These are phyloP conservation scores for Macaca mulatta DNA, from an alignment of 2,113 vertebrate genomes.

Conservation along the genomic window DNA sequence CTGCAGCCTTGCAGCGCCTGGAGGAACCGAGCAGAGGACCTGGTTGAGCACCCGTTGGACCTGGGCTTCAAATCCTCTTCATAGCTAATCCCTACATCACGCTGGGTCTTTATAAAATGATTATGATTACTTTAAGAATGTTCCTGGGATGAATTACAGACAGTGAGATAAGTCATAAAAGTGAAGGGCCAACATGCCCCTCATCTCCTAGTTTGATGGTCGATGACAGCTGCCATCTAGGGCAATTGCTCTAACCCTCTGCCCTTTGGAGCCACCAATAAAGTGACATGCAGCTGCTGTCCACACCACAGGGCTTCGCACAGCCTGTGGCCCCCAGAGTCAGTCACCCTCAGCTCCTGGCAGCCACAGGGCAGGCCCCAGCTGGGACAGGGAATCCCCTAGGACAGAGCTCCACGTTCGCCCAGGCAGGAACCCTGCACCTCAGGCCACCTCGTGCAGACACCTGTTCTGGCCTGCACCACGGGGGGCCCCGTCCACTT, in stretches of 20 bases:
- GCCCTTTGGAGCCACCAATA: neutral
- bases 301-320: neutral
- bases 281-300: neutral
- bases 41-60: no score
- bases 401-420: neutral
- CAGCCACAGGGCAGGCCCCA: neutral
- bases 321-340: neutral
- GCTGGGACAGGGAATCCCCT: neutral
- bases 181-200: neutral
- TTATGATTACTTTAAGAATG: no score
- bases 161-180: neutral
- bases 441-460: neutral
- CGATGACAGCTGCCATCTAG: neutral
- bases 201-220: neutral
- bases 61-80: neutral
- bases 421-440: neutral
- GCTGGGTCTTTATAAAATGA: neutral
- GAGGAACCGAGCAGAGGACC: neutral
- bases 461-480: neutral
- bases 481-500: neutral
- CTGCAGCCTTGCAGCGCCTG: neutral
- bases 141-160: neutral
- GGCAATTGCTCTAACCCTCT: neutral
- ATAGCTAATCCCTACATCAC: rapidly evolving
- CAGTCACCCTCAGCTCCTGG: neutral